Percentiles rank a stretch among this genome's conserved stretches.
These are phyloP conservation scores for Philypnodon macrostomus DNA, from an alignment of 2,797 vertebrate genomes.

Conservation along the genomic window DNA sequence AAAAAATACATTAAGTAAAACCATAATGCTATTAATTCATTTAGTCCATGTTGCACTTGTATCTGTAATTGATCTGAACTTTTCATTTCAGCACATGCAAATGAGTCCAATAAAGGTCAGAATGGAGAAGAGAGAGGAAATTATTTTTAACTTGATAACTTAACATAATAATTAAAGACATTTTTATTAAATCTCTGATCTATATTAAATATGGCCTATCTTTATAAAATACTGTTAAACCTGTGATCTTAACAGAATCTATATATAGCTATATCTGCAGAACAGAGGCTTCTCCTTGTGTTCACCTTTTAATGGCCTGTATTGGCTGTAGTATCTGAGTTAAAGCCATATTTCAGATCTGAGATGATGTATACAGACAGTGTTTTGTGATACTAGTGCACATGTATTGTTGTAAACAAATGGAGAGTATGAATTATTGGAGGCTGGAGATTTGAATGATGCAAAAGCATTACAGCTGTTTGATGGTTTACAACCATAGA, in stretches of 20 bases:
- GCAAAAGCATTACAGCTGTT: constrained; percentile 10
- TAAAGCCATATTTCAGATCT: too few species aligned
- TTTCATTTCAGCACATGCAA: background rate
- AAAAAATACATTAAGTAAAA: too few species aligned
- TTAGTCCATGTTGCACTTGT: constrained; percentile 18
- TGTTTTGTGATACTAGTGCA: background rate
- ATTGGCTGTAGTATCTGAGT: too few species aligned
- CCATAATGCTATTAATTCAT: background rate
- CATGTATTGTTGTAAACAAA: constrained; percentile 1
- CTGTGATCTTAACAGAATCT: too few species aligned
- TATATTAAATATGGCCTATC: background rate
- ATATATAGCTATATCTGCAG: too few species aligned
- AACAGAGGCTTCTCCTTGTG: too few species aligned
- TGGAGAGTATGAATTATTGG: constrained; percentile 8
- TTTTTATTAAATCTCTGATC: too few species aligned
- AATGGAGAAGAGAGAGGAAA: constrained; percentile 21
- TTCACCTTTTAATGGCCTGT: too few species aligned
- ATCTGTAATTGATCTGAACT: background rate
- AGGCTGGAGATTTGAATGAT: constrained; percentile 18
- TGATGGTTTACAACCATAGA: background rate
- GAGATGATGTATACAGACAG: too few species aligned
- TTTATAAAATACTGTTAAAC: too few species aligned
- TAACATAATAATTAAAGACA: constrained; percentile 20
- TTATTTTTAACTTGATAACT: too few species aligned
- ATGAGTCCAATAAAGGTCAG: constrained; percentile 19